These are phyloP conservation scores for Sylvietta virens DNA, from an alignment of 2,113 vertebrate genomes.

Conservation along the genomic window DNA sequence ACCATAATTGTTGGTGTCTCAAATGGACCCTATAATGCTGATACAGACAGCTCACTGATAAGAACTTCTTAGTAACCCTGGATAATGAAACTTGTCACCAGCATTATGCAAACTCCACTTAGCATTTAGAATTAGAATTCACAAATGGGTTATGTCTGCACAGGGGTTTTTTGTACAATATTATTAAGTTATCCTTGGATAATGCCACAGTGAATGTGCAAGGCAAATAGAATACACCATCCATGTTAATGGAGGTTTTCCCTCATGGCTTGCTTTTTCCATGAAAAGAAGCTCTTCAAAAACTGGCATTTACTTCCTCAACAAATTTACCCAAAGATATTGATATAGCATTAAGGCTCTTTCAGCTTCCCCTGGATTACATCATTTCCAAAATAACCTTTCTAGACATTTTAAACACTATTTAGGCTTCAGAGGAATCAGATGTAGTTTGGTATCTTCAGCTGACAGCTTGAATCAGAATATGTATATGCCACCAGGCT, in stretches of 20 bases:
- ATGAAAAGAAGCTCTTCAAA: background rate
- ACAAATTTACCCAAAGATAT: background rate
- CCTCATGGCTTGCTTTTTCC: background rate
- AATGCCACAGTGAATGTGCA: background rate
- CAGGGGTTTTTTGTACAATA: background rate
- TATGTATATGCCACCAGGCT: background rate
- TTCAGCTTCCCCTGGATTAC: background rate
- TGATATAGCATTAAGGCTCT: background rate
- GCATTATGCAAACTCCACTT: background rate
- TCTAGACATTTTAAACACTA: conserved; percentile 4
- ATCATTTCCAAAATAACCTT: background rate
- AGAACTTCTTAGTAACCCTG: background rate
- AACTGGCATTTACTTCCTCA: background rate
- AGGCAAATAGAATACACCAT: background rate
- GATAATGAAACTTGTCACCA: background rate
- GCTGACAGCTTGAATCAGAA: background rate
- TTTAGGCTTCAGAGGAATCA: background rate
- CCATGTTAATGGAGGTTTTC: background rate
- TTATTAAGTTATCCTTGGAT: background rate
- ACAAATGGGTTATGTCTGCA: background rate
- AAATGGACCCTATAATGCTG: background rate
- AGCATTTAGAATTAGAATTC: background rate
- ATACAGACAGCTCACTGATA: background rate
- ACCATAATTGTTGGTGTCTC: background rate
- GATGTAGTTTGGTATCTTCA: background rate